Evolutionary conservation across 2,113 vertebrate genomes (phyloP).

Genomic region (Galeopterus variegatus): DNA sequence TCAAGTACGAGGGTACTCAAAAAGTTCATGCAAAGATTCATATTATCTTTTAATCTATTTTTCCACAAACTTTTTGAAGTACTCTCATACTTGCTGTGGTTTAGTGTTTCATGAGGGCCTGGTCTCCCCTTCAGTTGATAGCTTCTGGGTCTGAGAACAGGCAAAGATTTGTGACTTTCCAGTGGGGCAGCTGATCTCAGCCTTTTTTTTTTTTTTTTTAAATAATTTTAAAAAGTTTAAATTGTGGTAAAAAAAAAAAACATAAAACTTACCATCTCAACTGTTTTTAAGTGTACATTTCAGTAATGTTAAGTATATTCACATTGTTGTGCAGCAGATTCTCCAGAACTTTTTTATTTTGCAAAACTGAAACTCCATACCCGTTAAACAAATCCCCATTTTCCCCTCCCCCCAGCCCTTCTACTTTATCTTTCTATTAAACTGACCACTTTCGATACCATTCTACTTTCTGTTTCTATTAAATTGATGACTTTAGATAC

Average conservation of each 20-base stretch:
- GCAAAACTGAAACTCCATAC: background rate
- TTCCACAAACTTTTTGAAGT: too few relatives aligned
- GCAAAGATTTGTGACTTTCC: constrained; percentile 29
- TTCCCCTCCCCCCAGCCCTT: background rate
- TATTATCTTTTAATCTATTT: too few relatives aligned
- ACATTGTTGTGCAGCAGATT: background rate
- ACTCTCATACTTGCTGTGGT: background rate
- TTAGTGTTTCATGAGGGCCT: background rate
- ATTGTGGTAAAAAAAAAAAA: background rate
- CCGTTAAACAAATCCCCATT: background rate
- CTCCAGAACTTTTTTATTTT: background rate
- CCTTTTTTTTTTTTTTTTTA: background rate
- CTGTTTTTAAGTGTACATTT: background rate
- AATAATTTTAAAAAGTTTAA: background rate
- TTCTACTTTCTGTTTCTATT: background rate
- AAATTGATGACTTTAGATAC: background rate
- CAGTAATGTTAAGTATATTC: background rate
- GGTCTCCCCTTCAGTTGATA: background rate
- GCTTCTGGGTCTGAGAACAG: background rate
- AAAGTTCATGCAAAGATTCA: too few relatives aligned
- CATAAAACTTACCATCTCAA: background rate
- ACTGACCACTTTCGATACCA: background rate
- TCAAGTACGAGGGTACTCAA: too few relatives aligned
- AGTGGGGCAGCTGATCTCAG: background rate
- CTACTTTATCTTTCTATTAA: background rate